A percentile compares a stretch with the other conserved stretches of the same genome.
Conservation (phyloP, 2,888 invertebrate species). For the Aradus depressus region DNA sequence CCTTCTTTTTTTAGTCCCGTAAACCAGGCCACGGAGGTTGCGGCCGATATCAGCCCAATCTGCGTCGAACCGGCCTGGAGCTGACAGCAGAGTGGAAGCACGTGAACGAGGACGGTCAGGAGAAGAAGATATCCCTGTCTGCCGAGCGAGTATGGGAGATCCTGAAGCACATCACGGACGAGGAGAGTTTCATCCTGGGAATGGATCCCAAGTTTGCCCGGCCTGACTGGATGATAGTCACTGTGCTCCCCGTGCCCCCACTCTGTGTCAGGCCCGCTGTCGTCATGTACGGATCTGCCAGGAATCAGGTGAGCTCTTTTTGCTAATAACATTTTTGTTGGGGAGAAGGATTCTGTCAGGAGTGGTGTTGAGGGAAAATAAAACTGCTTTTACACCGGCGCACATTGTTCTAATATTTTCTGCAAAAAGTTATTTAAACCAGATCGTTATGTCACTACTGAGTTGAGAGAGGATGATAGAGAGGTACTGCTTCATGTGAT, state of each 20-base stretch:
- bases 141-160: slow-evolving; percentile 98
- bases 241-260: slow-evolving; percentile 94
- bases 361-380: too few relatives aligned
- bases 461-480: too few relatives aligned
- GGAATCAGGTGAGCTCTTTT: slow-evolving; percentile 70
- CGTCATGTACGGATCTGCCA: slow-evolving; percentile 97
- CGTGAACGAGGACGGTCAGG: slow-evolving; percentile 95
- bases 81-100: slow-evolving; percentile 97
- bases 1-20: slow-evolving; percentile 36
- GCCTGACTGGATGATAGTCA: slow-evolving; percentile 99
- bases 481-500: too few relatives aligned
- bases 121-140: slow-evolving; percentile 83
- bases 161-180: slow-evolving; percentile 52
- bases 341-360: too few relatives aligned
- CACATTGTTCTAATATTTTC: too few relatives aligned
- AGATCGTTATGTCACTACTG: too few relatives aligned
- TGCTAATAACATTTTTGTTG: too few relatives aligned
- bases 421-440: too few relatives aligned
- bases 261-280: slow-evolving; percentile 93
- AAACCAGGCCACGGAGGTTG: slow-evolving; percentile 86
- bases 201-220: slow-evolving; percentile 97
- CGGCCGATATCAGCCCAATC: slow-evolving; percentile 93
- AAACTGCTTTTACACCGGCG: too few relatives aligned
- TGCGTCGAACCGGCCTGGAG: slow-evolving; percentile 80
- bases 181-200: slow-evolving; percentile 83